Conservation (phyloP, 2,888 invertebrate genomes). For the Phaedon cochleariae region DNA sequence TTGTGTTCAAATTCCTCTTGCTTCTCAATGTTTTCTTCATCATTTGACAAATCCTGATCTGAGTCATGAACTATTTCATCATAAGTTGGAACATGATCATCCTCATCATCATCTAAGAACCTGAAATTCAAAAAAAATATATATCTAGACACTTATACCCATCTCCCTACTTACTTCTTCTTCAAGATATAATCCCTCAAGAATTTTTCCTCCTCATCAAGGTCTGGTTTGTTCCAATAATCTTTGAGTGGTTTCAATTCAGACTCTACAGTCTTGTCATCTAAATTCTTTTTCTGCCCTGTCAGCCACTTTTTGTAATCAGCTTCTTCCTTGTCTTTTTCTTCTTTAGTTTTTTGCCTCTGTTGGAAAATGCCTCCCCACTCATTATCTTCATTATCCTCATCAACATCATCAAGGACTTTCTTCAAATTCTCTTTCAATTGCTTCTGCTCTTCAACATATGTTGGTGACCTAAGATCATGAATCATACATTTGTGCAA, state of each 20-base stretch:
- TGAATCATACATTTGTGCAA: constrained; percentile 1
- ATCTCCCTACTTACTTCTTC: constrained; percentile 68
- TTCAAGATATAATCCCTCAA: constrained; percentile 92
- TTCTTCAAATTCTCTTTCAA: constrained; percentile 72
- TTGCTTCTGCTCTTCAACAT: constrained; percentile 73
- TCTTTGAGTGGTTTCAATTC: constrained; percentile 80
- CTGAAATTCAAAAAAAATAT: constrained; percentile 48
- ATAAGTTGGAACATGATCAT: constrained; percentile 68
- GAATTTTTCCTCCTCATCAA: constrained; percentile 88
- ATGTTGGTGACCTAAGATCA: constrained; percentile 63
- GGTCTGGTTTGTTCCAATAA: constrained; percentile 84
- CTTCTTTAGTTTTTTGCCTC: constrained; percentile 65
- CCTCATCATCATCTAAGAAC: constrained; percentile 64
- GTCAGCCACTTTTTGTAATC: constrained; percentile 83
- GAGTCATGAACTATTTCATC: constrained; percentile 73
- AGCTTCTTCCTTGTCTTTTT: constrained; percentile 64
- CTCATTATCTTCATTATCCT: constrained; percentile 64
- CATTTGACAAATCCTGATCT: constrained; percentile 73
- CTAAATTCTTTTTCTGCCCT: constrained; percentile 72
- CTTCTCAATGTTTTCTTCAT: constrained; percentile 80
- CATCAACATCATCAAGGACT: constrained; percentile 62
- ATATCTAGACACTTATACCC: neutral
- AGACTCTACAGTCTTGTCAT: constrained; percentile 68
- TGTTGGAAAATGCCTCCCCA: constrained; percentile 67
- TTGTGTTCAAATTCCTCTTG: constrained; percentile 94